These are phyloP conservation scores for Enchytraeus crypticus DNA, from an alignment of 2,888 invertebrate genomes.

Conservation along the genomic window DNA sequence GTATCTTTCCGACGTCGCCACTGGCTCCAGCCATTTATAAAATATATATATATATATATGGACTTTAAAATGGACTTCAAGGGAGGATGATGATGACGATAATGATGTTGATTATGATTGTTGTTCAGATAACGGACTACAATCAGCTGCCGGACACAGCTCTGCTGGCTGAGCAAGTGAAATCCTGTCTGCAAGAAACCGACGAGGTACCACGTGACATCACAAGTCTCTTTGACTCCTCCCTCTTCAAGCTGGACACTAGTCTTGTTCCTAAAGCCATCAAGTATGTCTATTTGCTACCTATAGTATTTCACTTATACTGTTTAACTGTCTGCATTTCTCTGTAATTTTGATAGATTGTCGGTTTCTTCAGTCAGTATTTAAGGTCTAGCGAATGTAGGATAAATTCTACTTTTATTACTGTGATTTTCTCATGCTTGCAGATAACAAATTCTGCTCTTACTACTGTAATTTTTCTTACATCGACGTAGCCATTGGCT, in stretches of 20 bases:
- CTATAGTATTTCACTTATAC: not conserved
- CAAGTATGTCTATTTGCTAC: slow-evolving; percentile 33
- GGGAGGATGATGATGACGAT: too few relatives aligned
- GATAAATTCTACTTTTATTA: not conserved
- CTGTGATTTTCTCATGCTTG: not conserved
- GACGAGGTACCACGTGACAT: slow-evolving; percentile 67
- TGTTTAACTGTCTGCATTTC: not conserved
- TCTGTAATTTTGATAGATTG: not conserved
- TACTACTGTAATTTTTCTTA: too few relatives aligned
- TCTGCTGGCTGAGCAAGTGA: slow-evolving; percentile 66
- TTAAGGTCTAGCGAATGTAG: too few relatives aligned
- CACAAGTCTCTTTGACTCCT: slow-evolving; percentile 58
- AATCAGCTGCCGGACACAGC: slow-evolving; percentile 81
- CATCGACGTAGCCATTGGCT: too few relatives aligned
- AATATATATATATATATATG: too few relatives aligned
- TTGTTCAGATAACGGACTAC: slow-evolving; percentile 71
- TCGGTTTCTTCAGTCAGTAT: too few relatives aligned
- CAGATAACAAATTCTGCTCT: too few relatives aligned
- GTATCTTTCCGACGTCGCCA: too few relatives aligned
- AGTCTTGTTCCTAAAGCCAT: slow-evolving; percentile 66
- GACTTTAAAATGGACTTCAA: too few relatives aligned
- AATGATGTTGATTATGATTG: too few relatives aligned
- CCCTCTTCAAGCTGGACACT: slow-evolving; percentile 53
- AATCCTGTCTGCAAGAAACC: slow-evolving; percentile 65
- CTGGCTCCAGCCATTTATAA: too few relatives aligned